phyloP scores from a whole-genome alignment of 2,888 invertebrate species.

The Napeogenes inachia region DNA sequence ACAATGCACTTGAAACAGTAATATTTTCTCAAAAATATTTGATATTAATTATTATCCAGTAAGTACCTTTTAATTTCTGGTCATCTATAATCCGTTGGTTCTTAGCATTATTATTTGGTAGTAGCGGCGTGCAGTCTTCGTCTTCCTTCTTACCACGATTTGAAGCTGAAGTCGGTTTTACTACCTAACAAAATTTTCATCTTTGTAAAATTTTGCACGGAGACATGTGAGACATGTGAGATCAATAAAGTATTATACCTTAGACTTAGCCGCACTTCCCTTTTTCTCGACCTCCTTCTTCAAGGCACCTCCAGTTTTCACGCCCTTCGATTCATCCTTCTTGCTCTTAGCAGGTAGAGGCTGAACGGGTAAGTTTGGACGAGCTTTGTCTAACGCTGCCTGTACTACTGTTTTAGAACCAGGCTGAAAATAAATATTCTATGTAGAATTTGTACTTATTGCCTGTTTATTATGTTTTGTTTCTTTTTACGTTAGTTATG shows the following conservation, averaged over 20 bases:
- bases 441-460: too few relatives aligned
- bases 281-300: slow-evolving; percentile 75
- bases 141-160: slow-evolving; percentile 88
- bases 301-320: slow-evolving; percentile 77
- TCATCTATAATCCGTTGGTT: slow-evolving; percentile 96
- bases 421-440: slow-evolving; percentile 62
- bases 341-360: slow-evolving; percentile 81
- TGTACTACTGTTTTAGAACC: slow-evolving; percentile 86
- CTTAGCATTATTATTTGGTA: slow-evolving; percentile 90
- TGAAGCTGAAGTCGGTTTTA: slow-evolving; percentile 60
- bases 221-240: too few relatives aligned
- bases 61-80: slow-evolving; percentile 86
- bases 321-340: slow-evolving; percentile 78
- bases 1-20: too few relatives aligned
- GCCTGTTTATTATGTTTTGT: too few relatives aligned
- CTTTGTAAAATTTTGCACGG: not conserved
- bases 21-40: too few relatives aligned
- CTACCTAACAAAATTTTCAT: slow-evolving; percentile 15
- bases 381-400: slow-evolving; percentile 89
- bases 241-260: slow-evolving; percentile 48
- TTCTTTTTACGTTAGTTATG: too few relatives aligned
- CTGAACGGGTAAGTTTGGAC: slow-evolving; percentile 89
- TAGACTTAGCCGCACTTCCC: slow-evolving; percentile 73
- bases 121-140: slow-evolving; percentile 85
- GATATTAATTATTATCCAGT: not conserved